Evolutionary conservation across 2,113 vertebrate species (phyloP), one percentile per base, ranked within the genome.

Genomic region (cattle (Bos taurus)): DNA sequence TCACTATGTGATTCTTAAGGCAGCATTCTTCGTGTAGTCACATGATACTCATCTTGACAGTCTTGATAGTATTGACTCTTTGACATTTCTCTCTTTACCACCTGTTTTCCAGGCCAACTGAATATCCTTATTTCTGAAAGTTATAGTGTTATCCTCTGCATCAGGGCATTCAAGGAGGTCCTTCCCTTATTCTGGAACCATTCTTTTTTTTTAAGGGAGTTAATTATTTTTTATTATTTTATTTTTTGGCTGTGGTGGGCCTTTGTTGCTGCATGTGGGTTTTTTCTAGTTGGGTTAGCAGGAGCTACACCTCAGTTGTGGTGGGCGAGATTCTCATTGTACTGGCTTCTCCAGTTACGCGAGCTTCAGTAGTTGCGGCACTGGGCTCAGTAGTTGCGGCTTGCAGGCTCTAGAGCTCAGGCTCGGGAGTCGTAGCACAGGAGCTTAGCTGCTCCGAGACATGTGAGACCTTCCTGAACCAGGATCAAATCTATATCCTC

Each of bases 391-490:
- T 3, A 71, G n/a, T 71, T 71, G 10, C 0, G 2, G 19, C n/a
- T 23, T 71, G n/a, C n/a, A 71, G 67, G 19, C n/a, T 36, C 4
- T 23, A 23, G 67, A 6, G n/a, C n/a, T 40, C 67, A 71, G 67
- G 10, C n/a, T 71, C 0, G 2, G 67, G 40, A 40, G n/a, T 71
- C 0, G 1, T 71, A 6, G 10, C n/a, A 40, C n/a, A 6, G n/a
- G n/a, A 71, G 19, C 67, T 71, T 23, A 71, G 67, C 5, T 23
- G 19, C 19, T 40, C n/a, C 0, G 1, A 36, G 19, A 19, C n/a
- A 74, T 0, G 21, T 12, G 67, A 74, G 67, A 74, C 67, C n/a
- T 74, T 74, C 36, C 67, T 40, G 67, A 40, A 23, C n/a, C 67
- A 74, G 67, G 19, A 25, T 40, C 67, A 23, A 40, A 74, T 19